These are phyloP conservation scores for Pheosia tremula DNA, from an alignment of 2,888 invertebrate genomes.

Conservation along the genomic window DNA sequence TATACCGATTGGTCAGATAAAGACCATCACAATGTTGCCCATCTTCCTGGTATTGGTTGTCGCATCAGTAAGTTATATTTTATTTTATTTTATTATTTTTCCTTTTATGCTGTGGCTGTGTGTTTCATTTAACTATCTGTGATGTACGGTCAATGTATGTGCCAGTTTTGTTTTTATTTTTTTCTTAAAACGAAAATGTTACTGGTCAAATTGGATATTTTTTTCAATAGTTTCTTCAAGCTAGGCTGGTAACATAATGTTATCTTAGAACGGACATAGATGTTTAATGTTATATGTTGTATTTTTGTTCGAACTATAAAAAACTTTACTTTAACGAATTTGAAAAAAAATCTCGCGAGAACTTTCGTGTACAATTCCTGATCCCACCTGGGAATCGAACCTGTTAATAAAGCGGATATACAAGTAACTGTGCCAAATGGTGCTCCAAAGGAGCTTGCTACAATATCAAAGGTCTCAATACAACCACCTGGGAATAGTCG, in stretches of 20 bases:
- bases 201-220: too few relatives aligned
- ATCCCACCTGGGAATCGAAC: conserved; percentile 2
- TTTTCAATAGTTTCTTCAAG: too few relatives aligned
- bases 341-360: too few relatives aligned
- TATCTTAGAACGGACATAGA: too few relatives aligned
- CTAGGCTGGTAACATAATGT: too few relatives aligned
- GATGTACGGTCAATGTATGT: too few relatives aligned
- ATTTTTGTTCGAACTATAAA: too few relatives aligned
- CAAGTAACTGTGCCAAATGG: conserved; percentile 15
- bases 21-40: conserved; percentile 74
- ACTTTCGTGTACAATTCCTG: not conserved
- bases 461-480: conserved; percentile 20
- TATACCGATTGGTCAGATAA: conserved; percentile 70
- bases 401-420: conserved; percentile 5
- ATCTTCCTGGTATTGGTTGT: conserved; percentile 64
- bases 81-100: conserved; percentile 12
- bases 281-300: too few relatives aligned
- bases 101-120: not conserved
- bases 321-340: too few relatives aligned
- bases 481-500: conserved; percentile 17
- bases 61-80: conserved; percentile 64
- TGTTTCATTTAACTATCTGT: not conserved
- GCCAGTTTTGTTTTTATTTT: too few relatives aligned
- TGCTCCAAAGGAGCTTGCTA: conserved; percentile 15
- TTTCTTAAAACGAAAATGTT: too few relatives aligned